Evolutionary conservation across 23 tunicate species (phyloP).

Genomic region (Styela clava): DNA sequence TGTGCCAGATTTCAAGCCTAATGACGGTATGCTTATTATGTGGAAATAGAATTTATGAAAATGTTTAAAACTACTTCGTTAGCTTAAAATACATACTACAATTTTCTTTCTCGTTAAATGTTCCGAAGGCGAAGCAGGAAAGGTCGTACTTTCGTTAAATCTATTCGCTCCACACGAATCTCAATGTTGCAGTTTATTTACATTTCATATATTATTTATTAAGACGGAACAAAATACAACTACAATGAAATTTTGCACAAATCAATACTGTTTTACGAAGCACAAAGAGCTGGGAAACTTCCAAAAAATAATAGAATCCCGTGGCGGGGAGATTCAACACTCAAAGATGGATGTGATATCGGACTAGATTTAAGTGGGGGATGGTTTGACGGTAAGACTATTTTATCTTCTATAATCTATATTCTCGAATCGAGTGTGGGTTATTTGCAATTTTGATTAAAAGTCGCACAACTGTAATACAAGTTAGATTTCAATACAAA

Average conservation of each 20-base stretch:
- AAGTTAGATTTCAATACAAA: too few relatives aligned
- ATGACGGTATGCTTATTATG: conserved; percentile 14
- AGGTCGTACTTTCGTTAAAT: too few relatives aligned
- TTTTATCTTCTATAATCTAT: too few relatives aligned
- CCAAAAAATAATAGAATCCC: conserved; percentile 78
- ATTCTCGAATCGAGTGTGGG: too few relatives aligned
- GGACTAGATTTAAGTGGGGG: conserved; percentile 90
- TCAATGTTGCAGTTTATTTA: too few relatives aligned
- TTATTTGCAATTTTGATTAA: background rate
- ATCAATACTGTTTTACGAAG: conserved; percentile 92
- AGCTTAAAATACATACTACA: too few relatives aligned
- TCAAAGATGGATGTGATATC: conserved; percentile 95
- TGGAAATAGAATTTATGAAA: too few relatives aligned
- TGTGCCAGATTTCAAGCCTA: conserved; percentile 6
- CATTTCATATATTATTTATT: too few relatives aligned
- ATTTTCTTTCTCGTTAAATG: too few relatives aligned
- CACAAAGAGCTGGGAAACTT: conserved; percentile 88
- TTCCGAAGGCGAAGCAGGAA: too few relatives aligned
- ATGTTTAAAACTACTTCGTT: too few relatives aligned
- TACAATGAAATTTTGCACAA: conserved; percentile 82
- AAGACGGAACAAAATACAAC: conserved; percentile 64
- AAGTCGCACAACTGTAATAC: background rate
- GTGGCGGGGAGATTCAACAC: conserved; percentile 92
- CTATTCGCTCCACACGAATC: too few relatives aligned
- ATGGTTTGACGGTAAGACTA: conserved; percentile 87